Percentiles rank a stretch among this genome's conserved stretches.
phyloP scores from a whole-genome alignment of 2,113 vertebrate genomes.

The Glaucidium brasilianum region DNA sequence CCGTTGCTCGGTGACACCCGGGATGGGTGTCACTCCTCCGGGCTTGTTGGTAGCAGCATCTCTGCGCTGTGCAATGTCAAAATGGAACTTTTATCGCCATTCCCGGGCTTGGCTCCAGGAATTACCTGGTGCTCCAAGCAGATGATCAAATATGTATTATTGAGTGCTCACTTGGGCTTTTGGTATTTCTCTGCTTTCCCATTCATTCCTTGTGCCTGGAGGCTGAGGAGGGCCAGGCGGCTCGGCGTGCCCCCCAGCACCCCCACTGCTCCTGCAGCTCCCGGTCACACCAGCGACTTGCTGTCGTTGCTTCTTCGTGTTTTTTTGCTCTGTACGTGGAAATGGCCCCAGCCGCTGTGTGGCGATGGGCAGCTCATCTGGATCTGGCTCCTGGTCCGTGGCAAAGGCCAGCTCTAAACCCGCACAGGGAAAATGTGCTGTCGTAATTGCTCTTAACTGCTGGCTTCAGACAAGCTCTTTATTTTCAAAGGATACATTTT shows the following conservation, averaged over 20 bases:
- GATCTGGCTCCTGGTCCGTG: background rate
- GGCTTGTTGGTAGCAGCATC: background rate
- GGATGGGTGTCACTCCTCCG: accelerated
- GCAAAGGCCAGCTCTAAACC: background rate
- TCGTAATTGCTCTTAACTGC: conserved; percentile 40
- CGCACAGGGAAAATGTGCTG: background rate
- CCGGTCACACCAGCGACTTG: accelerated
- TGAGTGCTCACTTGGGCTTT: background rate
- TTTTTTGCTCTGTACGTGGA: background rate
- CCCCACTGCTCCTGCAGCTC: background rate
- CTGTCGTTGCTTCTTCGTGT: accelerated
- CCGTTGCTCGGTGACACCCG: accelerated
- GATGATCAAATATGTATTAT: accelerated
- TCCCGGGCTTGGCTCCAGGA: background rate
- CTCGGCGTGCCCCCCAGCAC: accelerated
- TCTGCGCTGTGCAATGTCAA: accelerated
- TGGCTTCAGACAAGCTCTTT: conserved; percentile 67
- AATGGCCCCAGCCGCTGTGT: accelerated
- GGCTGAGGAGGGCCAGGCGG: background rate
- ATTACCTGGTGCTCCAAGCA: background rate
- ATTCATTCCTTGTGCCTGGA: background rate
- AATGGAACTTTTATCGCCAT: background rate
- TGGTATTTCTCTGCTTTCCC: background rate
- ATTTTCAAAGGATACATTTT: conserved; percentile 66
- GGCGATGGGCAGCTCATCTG: background rate